phyloP scores from a whole-genome alignment of 64 coral and sea anemone species.

The Stylophora pistillata region DNA sequence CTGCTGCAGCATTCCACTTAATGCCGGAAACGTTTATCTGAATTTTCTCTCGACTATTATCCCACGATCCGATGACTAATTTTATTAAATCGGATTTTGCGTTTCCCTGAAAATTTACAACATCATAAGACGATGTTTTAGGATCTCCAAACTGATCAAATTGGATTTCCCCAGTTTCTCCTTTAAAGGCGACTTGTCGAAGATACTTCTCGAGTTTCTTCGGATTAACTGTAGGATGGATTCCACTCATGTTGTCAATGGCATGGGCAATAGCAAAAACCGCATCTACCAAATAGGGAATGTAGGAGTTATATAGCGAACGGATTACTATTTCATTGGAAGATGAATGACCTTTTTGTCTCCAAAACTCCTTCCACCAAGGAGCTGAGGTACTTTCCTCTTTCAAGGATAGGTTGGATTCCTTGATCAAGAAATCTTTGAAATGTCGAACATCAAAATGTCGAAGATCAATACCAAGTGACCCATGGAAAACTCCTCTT shows the following conservation, averaged over 20 bases:
- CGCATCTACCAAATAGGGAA: conserved; percentile 28
- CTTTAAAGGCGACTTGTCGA: neutral
- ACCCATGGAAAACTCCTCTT: conserved; percentile 3
- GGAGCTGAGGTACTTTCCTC: neutral
- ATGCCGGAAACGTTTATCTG: neutral
- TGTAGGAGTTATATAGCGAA: neutral
- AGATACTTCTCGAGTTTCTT: neutral
- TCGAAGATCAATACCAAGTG: conserved; percentile 12
- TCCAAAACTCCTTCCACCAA: conserved; percentile 43
- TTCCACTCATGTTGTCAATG: neutral
- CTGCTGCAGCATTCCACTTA: neutral
- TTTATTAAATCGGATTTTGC: neutral
- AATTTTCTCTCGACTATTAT: neutral
- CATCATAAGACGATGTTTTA: conserved; percentile 23
- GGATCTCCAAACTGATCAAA: conserved; percentile 41
- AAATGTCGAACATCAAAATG: conserved; percentile 2
- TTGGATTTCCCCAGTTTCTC: conserved; percentile 7
- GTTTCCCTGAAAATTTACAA: conserved; percentile 8
- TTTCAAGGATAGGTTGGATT: neutral
- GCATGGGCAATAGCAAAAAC: conserved; percentile 21
- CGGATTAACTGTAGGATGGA: neutral
- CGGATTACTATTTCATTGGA: neutral
- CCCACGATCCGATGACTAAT: neutral
- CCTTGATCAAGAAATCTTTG: neutral
- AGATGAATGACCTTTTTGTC: neutral